phyloP scores from a whole-genome alignment of 2,797 vertebrate species.

The Hafferia zeledoni region DNA sequence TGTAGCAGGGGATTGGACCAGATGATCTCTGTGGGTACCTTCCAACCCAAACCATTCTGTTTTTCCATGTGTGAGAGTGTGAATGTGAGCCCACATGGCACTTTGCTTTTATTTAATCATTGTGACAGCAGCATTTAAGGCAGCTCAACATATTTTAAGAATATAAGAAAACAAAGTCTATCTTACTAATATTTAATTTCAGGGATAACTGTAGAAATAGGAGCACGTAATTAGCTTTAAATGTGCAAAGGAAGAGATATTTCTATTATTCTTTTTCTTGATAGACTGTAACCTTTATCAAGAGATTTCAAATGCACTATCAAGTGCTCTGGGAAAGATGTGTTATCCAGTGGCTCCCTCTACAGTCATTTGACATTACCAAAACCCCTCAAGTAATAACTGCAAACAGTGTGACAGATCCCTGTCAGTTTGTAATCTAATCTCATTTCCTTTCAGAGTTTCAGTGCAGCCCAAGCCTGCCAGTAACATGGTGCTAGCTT shows the following conservation, averaged over 20 bases:
- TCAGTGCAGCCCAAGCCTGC: background rate
- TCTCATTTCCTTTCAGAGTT: background rate
- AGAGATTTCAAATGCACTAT: background rate
- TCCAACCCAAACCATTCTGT: background rate
- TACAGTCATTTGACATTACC: background rate
- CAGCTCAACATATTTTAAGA: background rate
- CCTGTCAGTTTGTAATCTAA: background rate
- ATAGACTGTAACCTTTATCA: background rate
- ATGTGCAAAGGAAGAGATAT: background rate
- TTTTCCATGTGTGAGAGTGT: background rate
- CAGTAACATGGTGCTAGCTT: background rate
- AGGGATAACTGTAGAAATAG: background rate
- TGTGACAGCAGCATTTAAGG: background rate
- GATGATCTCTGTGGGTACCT: background rate
- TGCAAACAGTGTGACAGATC: background rate
- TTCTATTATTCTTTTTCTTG: background rate
- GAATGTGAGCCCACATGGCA: background rate
- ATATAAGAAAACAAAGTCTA: background rate
- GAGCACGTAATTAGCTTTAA: background rate
- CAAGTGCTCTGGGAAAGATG: background rate
- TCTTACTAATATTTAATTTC: background rate
- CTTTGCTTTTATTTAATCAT: background rate
- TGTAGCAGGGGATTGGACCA: background rate
- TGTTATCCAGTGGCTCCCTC: constrained; percentile 46
- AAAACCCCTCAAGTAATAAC: background rate